A percentile compares a stretch with the other conserved stretches of the same genome.
phyloP scores from a whole-genome alignment of 2,888 invertebrate genomes.

The Steinernema hermaphroditum region DNA sequence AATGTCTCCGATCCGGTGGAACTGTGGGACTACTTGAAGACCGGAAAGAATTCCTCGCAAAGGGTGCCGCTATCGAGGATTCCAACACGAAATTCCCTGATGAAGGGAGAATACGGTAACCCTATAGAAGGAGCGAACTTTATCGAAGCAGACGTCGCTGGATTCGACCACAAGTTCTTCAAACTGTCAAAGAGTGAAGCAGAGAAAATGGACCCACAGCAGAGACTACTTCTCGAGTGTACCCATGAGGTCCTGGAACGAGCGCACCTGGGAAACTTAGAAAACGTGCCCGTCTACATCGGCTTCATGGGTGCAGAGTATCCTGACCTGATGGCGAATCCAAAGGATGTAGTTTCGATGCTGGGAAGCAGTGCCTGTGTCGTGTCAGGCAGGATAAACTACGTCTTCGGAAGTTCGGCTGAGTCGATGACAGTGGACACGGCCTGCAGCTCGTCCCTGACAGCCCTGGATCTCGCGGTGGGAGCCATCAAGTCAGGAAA shows the following conservation, averaged over 20 bases:
- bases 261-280: constrained; percentile 37
- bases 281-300: constrained; percentile 49
- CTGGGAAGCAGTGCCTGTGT: constrained; percentile 53
- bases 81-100: constrained; percentile 51
- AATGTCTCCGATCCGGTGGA: constrained; percentile 49
- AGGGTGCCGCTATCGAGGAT: constrained; percentile 57
- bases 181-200: constrained; percentile 60
- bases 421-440: constrained; percentile 93
- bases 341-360: constrained; percentile 46
- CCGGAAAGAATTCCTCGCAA: constrained; percentile 48
- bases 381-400: constrained; percentile 56
- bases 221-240: constrained; percentile 59
- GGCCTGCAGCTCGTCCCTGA: constrained; percentile 90
- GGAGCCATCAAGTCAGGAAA: constrained; percentile 79
- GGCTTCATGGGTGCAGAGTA: constrained; percentile 64
- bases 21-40: constrained; percentile 53
- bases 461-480: constrained; percentile 78
- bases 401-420: constrained; percentile 43
- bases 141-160: constrained; percentile 40
- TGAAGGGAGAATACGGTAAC: constrained; percentile 49
- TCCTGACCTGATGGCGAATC: constrained; percentile 40
- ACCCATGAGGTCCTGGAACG: constrained; percentile 61
- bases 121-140: constrained; percentile 61
- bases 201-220: constrained; percentile 62
- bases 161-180: constrained; percentile 61